These are phyloP conservation scores for Pecten maximus DNA, from an alignment of 2,888 invertebrate species.

Conservation along the genomic window DNA sequence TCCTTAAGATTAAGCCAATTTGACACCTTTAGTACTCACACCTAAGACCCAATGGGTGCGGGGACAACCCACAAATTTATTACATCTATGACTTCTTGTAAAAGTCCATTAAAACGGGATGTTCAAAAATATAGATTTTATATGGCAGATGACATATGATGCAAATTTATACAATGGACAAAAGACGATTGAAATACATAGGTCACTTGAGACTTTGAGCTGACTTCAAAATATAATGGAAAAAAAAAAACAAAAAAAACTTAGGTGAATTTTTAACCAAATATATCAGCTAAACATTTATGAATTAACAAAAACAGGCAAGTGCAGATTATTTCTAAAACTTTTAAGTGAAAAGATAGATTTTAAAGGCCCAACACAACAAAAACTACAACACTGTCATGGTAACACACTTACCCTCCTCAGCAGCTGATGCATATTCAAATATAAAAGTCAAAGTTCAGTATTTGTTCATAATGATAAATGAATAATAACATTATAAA, in stretches of 20 bases:
- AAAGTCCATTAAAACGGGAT: too few relatives aligned
- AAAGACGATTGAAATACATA: too few relatives aligned
- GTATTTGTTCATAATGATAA: neutral
- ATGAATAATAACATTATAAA: neutral
- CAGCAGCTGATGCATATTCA: constrained; percentile 7
- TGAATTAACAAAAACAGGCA: neutral
- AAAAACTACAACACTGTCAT: neutral
- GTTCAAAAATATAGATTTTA: too few relatives aligned
- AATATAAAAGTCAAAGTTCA: constrained; percentile 25
- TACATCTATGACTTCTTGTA: too few relatives aligned
- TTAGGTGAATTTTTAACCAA: neutral
- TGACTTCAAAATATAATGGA: too few relatives aligned
- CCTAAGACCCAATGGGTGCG: too few relatives aligned
- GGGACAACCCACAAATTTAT: too few relatives aligned
- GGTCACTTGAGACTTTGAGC: too few relatives aligned
- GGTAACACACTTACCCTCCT: constrained; percentile 27
- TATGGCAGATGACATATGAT: too few relatives aligned
- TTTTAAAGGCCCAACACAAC: neutral
- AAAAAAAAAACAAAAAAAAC: neutral
- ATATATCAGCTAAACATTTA: neutral
- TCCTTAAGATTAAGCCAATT: too few relatives aligned
- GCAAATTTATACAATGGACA: too few relatives aligned
- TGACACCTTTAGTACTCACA: too few relatives aligned
- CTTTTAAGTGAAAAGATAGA: neutral
- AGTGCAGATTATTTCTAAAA: constrained; percentile 2